phyloP scores from a whole-genome alignment of 2,113 vertebrate genomes.

The Spheniscus mendiculus region DNA sequence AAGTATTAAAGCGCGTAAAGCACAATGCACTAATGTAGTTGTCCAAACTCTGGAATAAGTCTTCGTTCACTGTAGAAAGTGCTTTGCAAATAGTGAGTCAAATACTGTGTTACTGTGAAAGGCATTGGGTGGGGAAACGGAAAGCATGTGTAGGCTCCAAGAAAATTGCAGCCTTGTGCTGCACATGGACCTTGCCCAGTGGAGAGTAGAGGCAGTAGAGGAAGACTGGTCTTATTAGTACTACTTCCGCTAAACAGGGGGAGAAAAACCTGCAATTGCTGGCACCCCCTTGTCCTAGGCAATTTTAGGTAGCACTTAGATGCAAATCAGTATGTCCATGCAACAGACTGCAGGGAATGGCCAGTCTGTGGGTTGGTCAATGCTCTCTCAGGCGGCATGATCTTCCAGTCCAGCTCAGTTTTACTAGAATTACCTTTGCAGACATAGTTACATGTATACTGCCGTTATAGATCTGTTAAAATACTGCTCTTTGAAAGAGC shows the following conservation, averaged over 20 bases:
- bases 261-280: background rate
- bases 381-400: background rate
- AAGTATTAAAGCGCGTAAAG: background rate
- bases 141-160: background rate
- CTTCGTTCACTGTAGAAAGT: background rate
- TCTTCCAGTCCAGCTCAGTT: background rate
- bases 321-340: accelerated
- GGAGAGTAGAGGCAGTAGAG: background rate
- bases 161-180: background rate
- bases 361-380: background rate
- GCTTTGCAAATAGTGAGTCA: background rate
- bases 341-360: background rate
- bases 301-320: background rate
- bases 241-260: background rate
- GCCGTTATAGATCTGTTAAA: background rate
- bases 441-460: background rate
- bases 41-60: background rate
- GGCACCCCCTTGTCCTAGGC: background rate
- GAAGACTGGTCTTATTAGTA: background rate
- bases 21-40: background rate
- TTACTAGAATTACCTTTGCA: background rate
- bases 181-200: background rate
- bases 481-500: background rate
- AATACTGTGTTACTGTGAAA: background rate
- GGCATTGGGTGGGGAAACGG: background rate